Percentiles rank a stretch among this genome's conserved stretches.
These are phyloP conservation scores for Lutraria rhynchaena DNA, from an alignment of 1,140 invertebrate species.

Conservation along the genomic window DNA sequence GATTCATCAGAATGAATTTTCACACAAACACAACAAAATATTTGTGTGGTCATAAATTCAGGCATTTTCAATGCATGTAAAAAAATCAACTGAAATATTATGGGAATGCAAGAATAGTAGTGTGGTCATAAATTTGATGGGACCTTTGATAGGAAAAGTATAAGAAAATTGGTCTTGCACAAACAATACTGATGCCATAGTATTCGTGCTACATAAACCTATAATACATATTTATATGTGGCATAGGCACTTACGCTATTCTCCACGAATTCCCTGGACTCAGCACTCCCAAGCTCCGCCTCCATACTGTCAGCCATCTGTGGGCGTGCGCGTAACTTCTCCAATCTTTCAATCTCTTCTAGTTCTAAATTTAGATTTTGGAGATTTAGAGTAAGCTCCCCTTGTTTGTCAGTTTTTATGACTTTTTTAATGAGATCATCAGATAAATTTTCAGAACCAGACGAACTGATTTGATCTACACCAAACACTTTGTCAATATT, in stretches of 20 bases:
- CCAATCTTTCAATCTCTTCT: constrained; percentile 60
- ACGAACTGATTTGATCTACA: constrained; percentile 77
- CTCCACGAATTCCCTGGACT: constrained; percentile 45
- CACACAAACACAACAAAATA: no score
- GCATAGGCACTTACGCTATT: constrained; percentile 49
- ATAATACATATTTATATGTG: neutral
- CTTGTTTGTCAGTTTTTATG: constrained; percentile 34
- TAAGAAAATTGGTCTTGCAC: no score
- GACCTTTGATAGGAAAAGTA: no score
- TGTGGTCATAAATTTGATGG: no score
- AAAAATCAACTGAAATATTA: no score
- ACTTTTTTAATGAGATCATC: constrained; percentile 35
- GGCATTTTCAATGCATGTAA: no score
- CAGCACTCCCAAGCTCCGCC: constrained; percentile 63
- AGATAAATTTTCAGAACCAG: constrained; percentile 18
- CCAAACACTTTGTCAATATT: constrained; percentile 92
- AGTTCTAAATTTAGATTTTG: constrained; percentile 67
- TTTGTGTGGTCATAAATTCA: no score
- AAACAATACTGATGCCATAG: no score
- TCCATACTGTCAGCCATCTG: constrained; percentile 63
- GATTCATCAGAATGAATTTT: no score
- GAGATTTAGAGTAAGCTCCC: constrained; percentile 41
- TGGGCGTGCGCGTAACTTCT: constrained; percentile 10
- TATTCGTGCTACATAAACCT: no score
- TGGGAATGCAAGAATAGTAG: no score